These are phyloP conservation scores for Trididemnum clinides DNA, from an alignment of 23 tunicate genomes.

Conservation along the genomic window DNA sequence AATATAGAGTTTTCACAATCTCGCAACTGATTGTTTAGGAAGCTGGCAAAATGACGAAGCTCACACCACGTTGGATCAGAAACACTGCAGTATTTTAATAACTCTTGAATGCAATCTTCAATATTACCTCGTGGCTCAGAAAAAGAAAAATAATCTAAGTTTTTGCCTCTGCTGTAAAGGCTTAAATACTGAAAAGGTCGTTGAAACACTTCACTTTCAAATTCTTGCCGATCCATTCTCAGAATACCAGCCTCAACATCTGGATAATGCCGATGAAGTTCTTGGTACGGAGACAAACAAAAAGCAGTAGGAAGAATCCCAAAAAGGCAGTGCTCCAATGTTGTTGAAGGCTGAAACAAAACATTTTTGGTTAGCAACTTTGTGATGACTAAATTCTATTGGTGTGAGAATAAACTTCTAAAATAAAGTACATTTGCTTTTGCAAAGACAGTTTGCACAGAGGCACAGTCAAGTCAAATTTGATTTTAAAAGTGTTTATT, in stretches of 20 bases:
- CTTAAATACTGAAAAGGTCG: constrained; percentile 67
- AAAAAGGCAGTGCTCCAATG: too few relatives aligned
- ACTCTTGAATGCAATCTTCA: constrained; percentile 37
- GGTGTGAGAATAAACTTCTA: too few relatives aligned
- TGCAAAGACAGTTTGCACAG: too few relatives aligned
- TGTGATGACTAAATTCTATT: too few relatives aligned
- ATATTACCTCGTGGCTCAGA: constrained; percentile 9
- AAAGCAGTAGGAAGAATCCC: constrained; percentile 23
- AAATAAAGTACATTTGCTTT: too few relatives aligned
- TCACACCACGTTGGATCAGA: constrained; percentile 63
- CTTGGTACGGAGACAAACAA: constrained; percentile 39
- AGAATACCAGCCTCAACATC: neutral
- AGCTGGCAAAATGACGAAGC: constrained; percentile 53
- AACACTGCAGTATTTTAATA: constrained; percentile 55
- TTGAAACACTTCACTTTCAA: constrained; percentile 48
- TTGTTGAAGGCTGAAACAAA: too few relatives aligned
- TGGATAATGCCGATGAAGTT: neutral
- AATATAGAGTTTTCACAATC: constrained; percentile 61
- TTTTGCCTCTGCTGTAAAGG: neutral
- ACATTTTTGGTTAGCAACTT: too few relatives aligned
- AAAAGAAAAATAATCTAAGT: constrained; percentile 57
- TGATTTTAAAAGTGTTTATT: too few relatives aligned
- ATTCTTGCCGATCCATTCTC: constrained; percentile 44
- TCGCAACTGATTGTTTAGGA: constrained; percentile 52
- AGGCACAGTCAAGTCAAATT: too few relatives aligned